These are phyloP conservation scores for Holothuria glaberrima DNA, from an alignment of 35 echinoderm and acorn worm genomes.

Conservation along the genomic window DNA sequence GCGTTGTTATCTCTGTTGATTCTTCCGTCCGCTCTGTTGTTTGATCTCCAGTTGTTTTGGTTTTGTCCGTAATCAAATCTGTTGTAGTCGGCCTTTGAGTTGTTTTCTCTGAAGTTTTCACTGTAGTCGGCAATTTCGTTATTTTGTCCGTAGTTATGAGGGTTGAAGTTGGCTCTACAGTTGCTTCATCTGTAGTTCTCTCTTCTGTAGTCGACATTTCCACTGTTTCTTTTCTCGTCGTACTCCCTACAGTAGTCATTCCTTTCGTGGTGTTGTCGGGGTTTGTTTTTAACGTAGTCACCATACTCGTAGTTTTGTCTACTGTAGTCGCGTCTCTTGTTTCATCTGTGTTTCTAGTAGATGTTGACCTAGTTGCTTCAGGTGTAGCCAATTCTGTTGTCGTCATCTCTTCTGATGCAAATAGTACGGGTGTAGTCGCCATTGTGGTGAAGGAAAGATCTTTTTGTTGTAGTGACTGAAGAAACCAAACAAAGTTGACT, in stretches of 20 bases:
- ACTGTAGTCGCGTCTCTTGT: background rate
- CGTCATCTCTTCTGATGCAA: background rate
- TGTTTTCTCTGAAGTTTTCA: too few relatives aligned
- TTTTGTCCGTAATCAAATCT: too few relatives aligned
- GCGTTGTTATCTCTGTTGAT: background rate
- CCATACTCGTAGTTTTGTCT: background rate
- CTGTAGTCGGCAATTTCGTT: too few relatives aligned
- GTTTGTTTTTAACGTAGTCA: too few relatives aligned
- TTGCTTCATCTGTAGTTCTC: background rate
- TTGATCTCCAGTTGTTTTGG: too few relatives aligned
- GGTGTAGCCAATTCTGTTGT: background rate
- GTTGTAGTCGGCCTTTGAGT: too few relatives aligned
- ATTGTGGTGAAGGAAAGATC: background rate
- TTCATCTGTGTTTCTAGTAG: background rate
- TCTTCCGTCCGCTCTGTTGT: too few relatives aligned
- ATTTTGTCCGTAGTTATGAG: too few relatives aligned
- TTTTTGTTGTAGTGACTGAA: too few relatives aligned
- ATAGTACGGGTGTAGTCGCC: background rate
- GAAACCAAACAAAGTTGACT: too few relatives aligned
- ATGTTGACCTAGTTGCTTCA: background rate
- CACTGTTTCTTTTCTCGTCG: background rate
- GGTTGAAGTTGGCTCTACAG: too few relatives aligned
- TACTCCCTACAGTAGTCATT: background rate
- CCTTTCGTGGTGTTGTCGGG: too few relatives aligned
- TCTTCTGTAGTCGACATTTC: background rate